A percentile compares a stretch with the other conserved stretches of the same genome.
These are phyloP conservation scores for Halichondria panicea DNA, from an alignment of 37 sponge, comb jelly and placozoan genomes.

Conservation along the genomic window DNA sequence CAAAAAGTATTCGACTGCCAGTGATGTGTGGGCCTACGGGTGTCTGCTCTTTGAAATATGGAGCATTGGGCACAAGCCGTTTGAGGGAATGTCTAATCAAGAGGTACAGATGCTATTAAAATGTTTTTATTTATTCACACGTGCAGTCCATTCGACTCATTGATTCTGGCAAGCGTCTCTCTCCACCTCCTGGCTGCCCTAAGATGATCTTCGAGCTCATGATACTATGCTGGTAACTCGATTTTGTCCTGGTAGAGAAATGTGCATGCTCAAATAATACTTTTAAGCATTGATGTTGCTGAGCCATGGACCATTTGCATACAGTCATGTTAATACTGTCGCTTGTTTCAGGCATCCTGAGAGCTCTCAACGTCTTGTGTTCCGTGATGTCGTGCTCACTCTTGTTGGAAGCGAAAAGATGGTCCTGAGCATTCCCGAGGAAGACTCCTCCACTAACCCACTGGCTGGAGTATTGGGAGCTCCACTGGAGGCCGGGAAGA, in stretches of 20 bases:
- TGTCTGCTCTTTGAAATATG: conserved; percentile 46
- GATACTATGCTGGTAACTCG: conserved; percentile 78
- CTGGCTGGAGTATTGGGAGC: conserved; percentile 41
- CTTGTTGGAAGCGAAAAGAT: conserved; percentile 2
- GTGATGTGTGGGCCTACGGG: conserved; percentile 55
- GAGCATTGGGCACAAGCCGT: conserved; percentile 31
- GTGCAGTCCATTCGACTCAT: conserved; percentile 38
- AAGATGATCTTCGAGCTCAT: conserved; percentile 54
- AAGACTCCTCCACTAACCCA: conserved; percentile 10
- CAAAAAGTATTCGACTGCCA: conserved; percentile 12
- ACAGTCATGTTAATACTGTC: not conserved
- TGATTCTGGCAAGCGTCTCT: conserved; percentile 43
- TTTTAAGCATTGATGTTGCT: not conserved
- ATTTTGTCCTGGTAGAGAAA: not conserved
- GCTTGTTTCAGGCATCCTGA: conserved; percentile 11
- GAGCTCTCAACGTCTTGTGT: conserved; percentile 11
- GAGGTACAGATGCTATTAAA: conserved; percentile 1
- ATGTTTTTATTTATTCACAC: not conserved
- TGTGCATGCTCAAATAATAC: not conserved
- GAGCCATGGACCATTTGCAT: too few relatives aligned
- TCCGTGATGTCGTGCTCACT: conserved; percentile 1
- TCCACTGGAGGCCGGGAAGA: conserved; percentile 24
- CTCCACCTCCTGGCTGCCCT: conserved; percentile 80
- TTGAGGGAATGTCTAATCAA: conserved; percentile 1
- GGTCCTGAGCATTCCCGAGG: conserved; percentile 15